Evolutionary conservation across 1,140 invertebrate genomes (phyloP), one percentile per base, ranked within the genome.

Genomic region (Medauroidea extradentata): DNA sequence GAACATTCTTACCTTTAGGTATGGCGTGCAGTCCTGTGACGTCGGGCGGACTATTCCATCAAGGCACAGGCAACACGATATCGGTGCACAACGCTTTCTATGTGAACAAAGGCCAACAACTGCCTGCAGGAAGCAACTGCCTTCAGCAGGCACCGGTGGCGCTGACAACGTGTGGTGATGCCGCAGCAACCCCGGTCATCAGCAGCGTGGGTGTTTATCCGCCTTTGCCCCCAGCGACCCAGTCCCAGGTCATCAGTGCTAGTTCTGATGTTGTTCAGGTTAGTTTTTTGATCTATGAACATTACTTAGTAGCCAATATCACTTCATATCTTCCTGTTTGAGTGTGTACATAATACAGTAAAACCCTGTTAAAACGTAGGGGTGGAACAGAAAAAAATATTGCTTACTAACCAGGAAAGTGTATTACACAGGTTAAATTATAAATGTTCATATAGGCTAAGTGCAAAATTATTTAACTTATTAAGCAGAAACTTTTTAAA

Each of bases 261-360:
- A 77, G 73, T 55, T 57, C 69, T 34, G 75, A 79, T 68, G 78
- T 79, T 59, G 75, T 73, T 62, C 75, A 78, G 74, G 76, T 77
- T 3, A 34, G 29, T 34, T 46, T 53, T 19, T 38, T 53, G 13
- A 7, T 56, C 49, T 50, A 68, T 78, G 29, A 78, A 87, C 73
- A 85, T 82, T 69, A 89, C 87, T 48, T n/a, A n/a, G n/a, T n/a
- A n/a, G n/a, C n/a, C n/a, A n/a, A n/a, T n/a, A n/a, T n/a, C n/a
- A n/a, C n/a, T n/a, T n/a, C n/a, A n/a, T n/a, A n/a, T n/a, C n/a
- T n/a, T n/a, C n/a, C n/a, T n/a, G n/a, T n/a, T n/a, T n/a, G n/a
- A n/a, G n/a, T n/a, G n/a, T n/a, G n/a, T n/a, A n/a, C n/a, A n/a
- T n/a, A n/a, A n/a, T n/a, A n/a, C n/a, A n/a, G n/a, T n/a, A n/a